Base-by-base conservation (phyloP, 2,797 vertebrate species). In the Astyanax mexicanus region DNA sequence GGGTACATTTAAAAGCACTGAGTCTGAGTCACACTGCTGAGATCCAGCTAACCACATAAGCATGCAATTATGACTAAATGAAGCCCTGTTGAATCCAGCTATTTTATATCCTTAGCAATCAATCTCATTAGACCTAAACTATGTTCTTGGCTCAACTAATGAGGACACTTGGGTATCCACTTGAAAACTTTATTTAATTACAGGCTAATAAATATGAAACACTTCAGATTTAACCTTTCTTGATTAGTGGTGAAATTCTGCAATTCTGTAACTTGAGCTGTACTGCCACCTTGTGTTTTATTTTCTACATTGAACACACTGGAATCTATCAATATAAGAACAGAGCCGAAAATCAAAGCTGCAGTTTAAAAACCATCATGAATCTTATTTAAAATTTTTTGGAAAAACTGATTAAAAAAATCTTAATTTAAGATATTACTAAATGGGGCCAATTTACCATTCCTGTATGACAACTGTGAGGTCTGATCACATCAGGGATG, bases 251-350 rank as follows among this genome's bases (percentile, higher is more conserved):
- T 37, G 21, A 38, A 1, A 19, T 60, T 2, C n/a, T 54, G 17
- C n/a, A 38, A 29, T 25, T 29, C 23, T 32, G 62, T 29, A 25
- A 37, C 12, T 54, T 40, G 55, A 10, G 23, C 19, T 76, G 45
- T 54, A 23, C 74, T 76, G 74, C 74, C 74, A 70, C 27, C 74
- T 62, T 38, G 57, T 76, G 74, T 57, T 67, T 4, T 5, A n/a
- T n/a, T n/a, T n/a, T n/a, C n/a, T n/a, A n/a, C n/a, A n/a, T n/a
- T n/a, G n/a, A n/a, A n/a, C n/a, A n/a, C n/a, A 2, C 2, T 32
- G 29, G 29, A 5, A 32, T 32, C 29, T 29, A 2, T 32, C 29
- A 5, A 32, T 32, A 2, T 32, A 32, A 32, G 2, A 32, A 29
- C 29, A 32, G 29, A 32, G 29, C n/a, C n/a, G n/a, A n/a, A n/a